These are phyloP conservation scores for Zygaena filipendulae DNA, from an alignment of 2,888 invertebrate genomes.

Conservation along the genomic window DNA sequence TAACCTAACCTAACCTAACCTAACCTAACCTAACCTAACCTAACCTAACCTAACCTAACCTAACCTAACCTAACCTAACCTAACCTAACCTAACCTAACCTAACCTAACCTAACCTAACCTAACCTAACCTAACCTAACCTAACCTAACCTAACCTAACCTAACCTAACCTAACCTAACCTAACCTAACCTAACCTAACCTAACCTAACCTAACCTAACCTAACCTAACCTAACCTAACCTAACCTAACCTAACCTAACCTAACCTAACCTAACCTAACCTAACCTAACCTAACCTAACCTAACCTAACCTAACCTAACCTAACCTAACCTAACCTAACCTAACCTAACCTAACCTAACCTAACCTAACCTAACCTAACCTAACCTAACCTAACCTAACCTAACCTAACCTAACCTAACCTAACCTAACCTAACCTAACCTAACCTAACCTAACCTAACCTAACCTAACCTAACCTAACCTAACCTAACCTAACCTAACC, in stretches of 20 bases:
- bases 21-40: slow-evolving; percentile 6
- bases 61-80: slow-evolving; percentile 5
- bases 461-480: slow-evolving; percentile 3
- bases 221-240: slow-evolving; percentile 2
- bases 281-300: slow-evolving; percentile 2
- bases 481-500: slow-evolving; percentile 3
- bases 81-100: slow-evolving; percentile 6
- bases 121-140: slow-evolving; percentile 5
- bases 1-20: slow-evolving; percentile 6
- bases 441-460: slow-evolving; percentile 3
- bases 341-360: slow-evolving; percentile 1
- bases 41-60: slow-evolving; percentile 6
- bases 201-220: slow-evolving; percentile 6
- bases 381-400: slow-evolving; percentile 4
- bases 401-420: slow-evolving; percentile 7
- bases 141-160: slow-evolving; percentile 9
- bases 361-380: slow-evolving; percentile 1
- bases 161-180: slow-evolving; percentile 9
- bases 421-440: slow-evolving; percentile 4
- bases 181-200: slow-evolving; percentile 8
- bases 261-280: slow-evolving; percentile 3
- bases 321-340: slow-evolving; percentile 1
- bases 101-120: slow-evolving; percentile 6
- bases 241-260: slow-evolving; percentile 1
- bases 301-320: neutral